A percentile compares a stretch with the other conserved stretches of the same genome.
Evolutionary conservation across 2,113 vertebrate genomes (phyloP).

Genomic region (Eidolon helvum): DNA sequence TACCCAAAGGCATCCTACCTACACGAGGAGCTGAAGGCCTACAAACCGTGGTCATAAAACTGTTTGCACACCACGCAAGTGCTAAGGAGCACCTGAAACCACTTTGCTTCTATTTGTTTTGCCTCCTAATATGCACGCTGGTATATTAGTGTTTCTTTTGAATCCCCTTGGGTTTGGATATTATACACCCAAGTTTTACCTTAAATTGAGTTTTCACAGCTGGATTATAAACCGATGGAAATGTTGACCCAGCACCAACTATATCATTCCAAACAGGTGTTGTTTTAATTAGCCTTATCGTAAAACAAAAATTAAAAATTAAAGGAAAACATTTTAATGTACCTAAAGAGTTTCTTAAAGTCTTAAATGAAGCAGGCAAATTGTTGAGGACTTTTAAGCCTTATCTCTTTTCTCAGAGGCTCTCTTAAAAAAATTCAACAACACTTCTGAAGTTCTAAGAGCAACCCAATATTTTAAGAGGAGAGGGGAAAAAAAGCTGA

Average conservation of each 20-base stretch:
- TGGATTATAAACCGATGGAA: slow-evolving; percentile 87
- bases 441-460: slow-evolving; percentile 40
- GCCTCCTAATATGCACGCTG: slow-evolving; percentile 60
- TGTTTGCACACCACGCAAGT: slow-evolving; percentile 56
- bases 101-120: slow-evolving; percentile 77
- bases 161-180: slow-evolving; percentile 73
- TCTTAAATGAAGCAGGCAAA: slow-evolving; percentile 69
- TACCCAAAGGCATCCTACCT: slow-evolving; percentile 25
- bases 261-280: slow-evolving; percentile 84
- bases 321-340: slow-evolving; percentile 70
- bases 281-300: slow-evolving; percentile 80
- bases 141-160: slow-evolving; percentile 71
- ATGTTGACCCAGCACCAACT: slow-evolving; percentile 84
- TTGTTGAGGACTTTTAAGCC: slow-evolving; percentile 34
- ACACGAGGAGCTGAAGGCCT: slow-evolving; percentile 27
- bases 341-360: slow-evolving; percentile 69
- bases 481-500: background rate
- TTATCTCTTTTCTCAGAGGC: slow-evolving; percentile 56
- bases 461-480: background rate
- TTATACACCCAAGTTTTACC: slow-evolving; percentile 80
- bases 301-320: slow-evolving; percentile 84
- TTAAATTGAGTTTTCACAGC: slow-evolving; percentile 86
- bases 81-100: slow-evolving; percentile 78
- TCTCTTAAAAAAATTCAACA: slow-evolving; percentile 51
- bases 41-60: slow-evolving; percentile 52